phyloP scores from a whole-genome alignment of 2,113 vertebrate species.

The Cyanoderma ruficeps region DNA sequence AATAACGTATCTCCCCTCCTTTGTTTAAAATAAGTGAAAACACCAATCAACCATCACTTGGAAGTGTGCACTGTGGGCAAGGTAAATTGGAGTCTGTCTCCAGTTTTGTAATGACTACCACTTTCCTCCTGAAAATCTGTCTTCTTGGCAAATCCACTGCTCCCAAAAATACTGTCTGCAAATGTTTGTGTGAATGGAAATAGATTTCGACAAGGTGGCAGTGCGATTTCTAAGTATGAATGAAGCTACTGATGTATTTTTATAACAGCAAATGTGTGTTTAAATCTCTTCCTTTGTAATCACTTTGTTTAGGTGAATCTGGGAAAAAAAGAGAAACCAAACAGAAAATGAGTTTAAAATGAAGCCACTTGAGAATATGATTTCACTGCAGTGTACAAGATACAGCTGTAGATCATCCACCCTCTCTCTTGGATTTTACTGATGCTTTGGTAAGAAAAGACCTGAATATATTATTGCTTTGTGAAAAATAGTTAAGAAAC shows the following conservation, averaged over 20 bases:
- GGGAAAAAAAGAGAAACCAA: not conserved
- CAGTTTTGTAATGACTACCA: not conserved
- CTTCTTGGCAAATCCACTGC: not conserved
- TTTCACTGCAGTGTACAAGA: not conserved
- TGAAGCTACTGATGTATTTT: not conserved
- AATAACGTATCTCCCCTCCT: not conserved
- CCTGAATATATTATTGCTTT: not conserved
- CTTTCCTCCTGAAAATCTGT: not conserved
- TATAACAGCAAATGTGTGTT: not conserved
- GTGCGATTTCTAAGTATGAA: not conserved
- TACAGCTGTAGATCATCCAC: not conserved
- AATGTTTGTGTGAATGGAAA: not conserved
- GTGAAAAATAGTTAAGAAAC: not conserved
- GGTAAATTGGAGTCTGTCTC: not conserved
- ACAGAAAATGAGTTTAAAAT: not conserved
- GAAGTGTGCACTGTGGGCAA: not conserved
- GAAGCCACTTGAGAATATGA: not conserved
- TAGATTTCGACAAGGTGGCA: not conserved
- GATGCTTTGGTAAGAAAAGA: not conserved
- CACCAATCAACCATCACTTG: not conserved
- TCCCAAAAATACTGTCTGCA: fast-evolving
- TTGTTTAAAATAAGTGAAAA: not conserved
- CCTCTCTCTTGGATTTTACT: not conserved
- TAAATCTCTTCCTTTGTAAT: not conserved
- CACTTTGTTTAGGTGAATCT: not conserved